phyloP scores from a whole-genome alignment of 2,888 invertebrate species.

The Neoitamus cyanurus region DNA sequence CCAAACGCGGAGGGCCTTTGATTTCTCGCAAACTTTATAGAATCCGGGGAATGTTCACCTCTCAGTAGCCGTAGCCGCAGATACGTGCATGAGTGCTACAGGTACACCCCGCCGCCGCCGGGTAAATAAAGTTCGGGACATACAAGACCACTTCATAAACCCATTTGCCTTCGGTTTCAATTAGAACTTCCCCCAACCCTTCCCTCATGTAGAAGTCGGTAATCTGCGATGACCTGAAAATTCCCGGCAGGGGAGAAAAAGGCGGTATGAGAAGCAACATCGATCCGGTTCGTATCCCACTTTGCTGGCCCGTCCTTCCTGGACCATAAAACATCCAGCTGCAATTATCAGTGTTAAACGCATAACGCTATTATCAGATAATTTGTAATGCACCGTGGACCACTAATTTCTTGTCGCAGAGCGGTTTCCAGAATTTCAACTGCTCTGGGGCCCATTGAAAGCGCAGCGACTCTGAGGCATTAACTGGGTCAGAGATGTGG shows the following conservation, averaged over 20 bases:
- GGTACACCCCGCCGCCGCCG: not conserved
- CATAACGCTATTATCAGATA: conserved; percentile 36
- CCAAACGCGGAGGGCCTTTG: not conserved
- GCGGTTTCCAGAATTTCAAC: conserved; percentile 10
- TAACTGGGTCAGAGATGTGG: not conserved
- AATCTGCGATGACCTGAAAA: not conserved
- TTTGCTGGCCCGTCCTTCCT: not conserved
- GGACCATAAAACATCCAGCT: not conserved
- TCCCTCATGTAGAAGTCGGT: not conserved
- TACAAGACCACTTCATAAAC: not conserved
- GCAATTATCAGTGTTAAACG: conserved; percentile 47
- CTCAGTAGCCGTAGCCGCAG: not conserved
- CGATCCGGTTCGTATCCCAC: not conserved
- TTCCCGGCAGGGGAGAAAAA: not conserved
- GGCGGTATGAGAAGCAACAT: not conserved
- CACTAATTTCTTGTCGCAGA: conserved; percentile 48
- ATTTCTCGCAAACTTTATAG: not conserved
- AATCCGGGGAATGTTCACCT: not conserved
- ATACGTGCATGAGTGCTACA: not conserved
- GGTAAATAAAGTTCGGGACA: not conserved
- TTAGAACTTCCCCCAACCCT: not conserved
- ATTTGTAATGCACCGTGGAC: conserved; percentile 48
- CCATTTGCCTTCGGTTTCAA: not conserved
- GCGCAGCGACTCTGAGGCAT: not conserved
- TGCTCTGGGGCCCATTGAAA: not conserved